Evolutionary conservation across 2,888 invertebrate species (phyloP), one percentile per base, ranked within the genome.

Genomic region (Cantharis rufa): DNA sequence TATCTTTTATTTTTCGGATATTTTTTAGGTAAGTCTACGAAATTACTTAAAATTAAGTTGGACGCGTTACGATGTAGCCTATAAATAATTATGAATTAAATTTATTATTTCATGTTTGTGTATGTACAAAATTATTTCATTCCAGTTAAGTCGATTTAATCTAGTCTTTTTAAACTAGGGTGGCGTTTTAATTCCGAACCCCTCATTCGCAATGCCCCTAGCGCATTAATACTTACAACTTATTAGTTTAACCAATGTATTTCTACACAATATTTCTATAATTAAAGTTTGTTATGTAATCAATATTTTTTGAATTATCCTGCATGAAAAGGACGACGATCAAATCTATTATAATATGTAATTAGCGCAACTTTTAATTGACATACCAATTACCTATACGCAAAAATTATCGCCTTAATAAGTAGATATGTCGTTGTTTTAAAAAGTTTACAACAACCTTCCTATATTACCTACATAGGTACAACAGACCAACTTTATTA

Each of bases 21-120:
- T 66, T 66, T 21, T 66, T 66, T 66, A 66, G 64, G 64, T 66
- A 66, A n/a, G 64, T 66, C 48, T 7, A 48, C 48, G 48, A 66
- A 66, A 21, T 18, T 66, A 66, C 15, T 66, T 18, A 21, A 48
- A 64, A 66, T 66, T 66, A 21, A 66, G 21, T 66, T 66, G 64
- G 64, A 24, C 21, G 24, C 64, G n/a, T 66, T 66, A 13, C 21
- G 24, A 24, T 21, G 18, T 66, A 21, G 64, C 64, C 64, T 66
- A 66, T 66, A 66, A 66, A 66, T 66, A 66, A 66, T 66, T 66
- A 66, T 18, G 18, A 21, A 66, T 66, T n/a, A 21, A 66, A 66
- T 66, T 21, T 66, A 62, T 66, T 16, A 24, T 66, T 66, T 48
- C n/a, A 48, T n/a, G n/a, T 48, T n/a, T 9, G 4, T n/a, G n/a